These are phyloP conservation scores for Holothuria glaberrima DNA, from an alignment of 35 echinoderm and acorn worm species.

Conservation along the genomic window DNA sequence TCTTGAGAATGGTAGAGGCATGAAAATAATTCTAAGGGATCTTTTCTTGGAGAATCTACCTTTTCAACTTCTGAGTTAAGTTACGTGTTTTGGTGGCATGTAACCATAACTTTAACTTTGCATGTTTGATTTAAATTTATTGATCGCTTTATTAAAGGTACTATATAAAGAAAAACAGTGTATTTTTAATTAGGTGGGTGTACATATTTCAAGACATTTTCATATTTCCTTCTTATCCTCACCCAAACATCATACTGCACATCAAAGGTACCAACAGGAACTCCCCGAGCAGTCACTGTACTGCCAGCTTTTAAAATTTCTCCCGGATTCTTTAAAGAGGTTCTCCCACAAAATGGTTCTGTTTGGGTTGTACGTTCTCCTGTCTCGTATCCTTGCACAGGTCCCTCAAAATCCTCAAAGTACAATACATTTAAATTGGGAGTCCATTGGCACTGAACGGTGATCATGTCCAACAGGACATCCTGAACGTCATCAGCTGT, in stretches of 20 bases:
- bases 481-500: conserved; percentile 58
- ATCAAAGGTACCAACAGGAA: not conserved
- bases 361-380: conserved; percentile 2
- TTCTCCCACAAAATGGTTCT: conserved; percentile 50
- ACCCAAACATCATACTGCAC: conserved; percentile 25
- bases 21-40: too few relatives aligned
- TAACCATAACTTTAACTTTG: too few relatives aligned
- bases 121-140: too few relatives aligned
- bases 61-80: too few relatives aligned
- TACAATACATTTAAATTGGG: not conserved
- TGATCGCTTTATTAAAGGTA: too few relatives aligned
- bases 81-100: too few relatives aligned
- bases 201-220: too few relatives aligned
- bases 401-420: conserved; percentile 9
- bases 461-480: conserved; percentile 49
- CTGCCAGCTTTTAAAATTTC: conserved; percentile 3
- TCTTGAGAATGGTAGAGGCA: too few relatives aligned
- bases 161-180: too few relatives aligned
- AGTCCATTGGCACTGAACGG: conserved; percentile 19
- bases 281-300: not conserved
- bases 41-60: too few relatives aligned
- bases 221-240: too few relatives aligned
- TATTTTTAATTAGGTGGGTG: too few relatives aligned
- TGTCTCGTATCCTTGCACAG: not conserved
- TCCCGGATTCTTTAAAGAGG: conserved; percentile 52